Percentiles rank a stretch among this genome's conserved stretches.
These are phyloP conservation scores for Sialia sialis DNA, from an alignment of 2,113 vertebrate genomes.

Conservation along the genomic window DNA sequence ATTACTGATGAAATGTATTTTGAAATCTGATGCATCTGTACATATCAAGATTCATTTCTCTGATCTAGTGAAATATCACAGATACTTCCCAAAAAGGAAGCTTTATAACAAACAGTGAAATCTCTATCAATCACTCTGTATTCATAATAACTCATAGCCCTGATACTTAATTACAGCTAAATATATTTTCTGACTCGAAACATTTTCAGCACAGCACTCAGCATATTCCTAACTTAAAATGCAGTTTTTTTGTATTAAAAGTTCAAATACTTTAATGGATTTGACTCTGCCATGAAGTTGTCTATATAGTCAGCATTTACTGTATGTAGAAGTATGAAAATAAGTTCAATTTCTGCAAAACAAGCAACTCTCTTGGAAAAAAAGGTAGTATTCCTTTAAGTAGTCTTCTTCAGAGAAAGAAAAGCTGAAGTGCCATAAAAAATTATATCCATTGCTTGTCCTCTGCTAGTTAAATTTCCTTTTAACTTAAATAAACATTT, in stretches of 20 bases:
- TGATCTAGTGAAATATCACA: constrained; percentile 49
- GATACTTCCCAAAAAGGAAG: constrained; percentile 38
- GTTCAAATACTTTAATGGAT: constrained; percentile 66
- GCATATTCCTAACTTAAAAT: constrained; percentile 54
- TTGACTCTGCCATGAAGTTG: constrained; percentile 48
- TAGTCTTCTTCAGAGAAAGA: constrained; percentile 12
- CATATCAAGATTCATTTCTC: constrained; percentile 16
- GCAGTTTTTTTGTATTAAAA: constrained; percentile 18
- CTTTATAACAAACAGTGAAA: constrained; percentile 37
- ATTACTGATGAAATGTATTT: constrained; percentile 46
- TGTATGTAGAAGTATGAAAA: constrained; percentile 63
- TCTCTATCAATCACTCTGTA: constrained; percentile 43
- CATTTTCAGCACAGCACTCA: constrained; percentile 8
- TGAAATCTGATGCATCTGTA: constrained; percentile 38
- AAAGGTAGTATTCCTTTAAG: constrained; percentile 47
- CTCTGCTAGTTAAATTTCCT: constrained; percentile 48
- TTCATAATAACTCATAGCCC: constrained; percentile 31
- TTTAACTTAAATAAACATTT: constrained; percentile 71
- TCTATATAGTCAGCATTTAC: constrained; percentile 66
- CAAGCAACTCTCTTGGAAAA: constrained; percentile 56
- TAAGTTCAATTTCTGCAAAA: constrained; percentile 62
- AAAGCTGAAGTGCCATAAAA: constrained; percentile 45
- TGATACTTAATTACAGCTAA: constrained; percentile 39
- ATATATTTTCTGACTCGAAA: constrained; percentile 41
- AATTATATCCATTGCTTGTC: constrained; percentile 5